Evolutionary conservation across 2,888 invertebrate species (phyloP).

Genomic region (Folsomia candida): DNA sequence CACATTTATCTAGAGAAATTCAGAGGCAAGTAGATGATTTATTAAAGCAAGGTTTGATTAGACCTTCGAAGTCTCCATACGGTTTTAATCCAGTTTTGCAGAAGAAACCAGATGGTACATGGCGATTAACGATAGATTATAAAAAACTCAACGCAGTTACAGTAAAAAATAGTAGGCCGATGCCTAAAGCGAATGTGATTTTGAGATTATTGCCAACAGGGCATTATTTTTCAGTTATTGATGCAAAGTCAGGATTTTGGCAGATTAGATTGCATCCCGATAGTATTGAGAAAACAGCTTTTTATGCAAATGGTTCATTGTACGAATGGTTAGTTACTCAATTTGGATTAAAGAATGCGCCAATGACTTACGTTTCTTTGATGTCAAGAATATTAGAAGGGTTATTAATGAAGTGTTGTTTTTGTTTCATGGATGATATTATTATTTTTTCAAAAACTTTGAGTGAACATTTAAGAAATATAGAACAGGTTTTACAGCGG

Average conservation of each 20-base stretch:
- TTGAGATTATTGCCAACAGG: slow-evolving; percentile 12
- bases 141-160: slow-evolving; percentile 17
- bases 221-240: slow-evolving; percentile 24
- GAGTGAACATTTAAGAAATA: slow-evolving; percentile 19
- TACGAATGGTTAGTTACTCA: slow-evolving; percentile 28
- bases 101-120: slow-evolving; percentile 16
- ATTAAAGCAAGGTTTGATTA: slow-evolving; percentile 13
- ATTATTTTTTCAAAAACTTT: slow-evolving; percentile 19
- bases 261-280: slow-evolving; percentile 33
- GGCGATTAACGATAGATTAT: slow-evolving; percentile 26
- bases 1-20: slow-evolving; percentile 8
- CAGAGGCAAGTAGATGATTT: slow-evolving; percentile 14
- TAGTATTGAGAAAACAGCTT: slow-evolving; percentile 35
- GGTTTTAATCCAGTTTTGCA: slow-evolving; percentile 17
- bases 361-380: too few species aligned
- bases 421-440: slow-evolving; percentile 32
- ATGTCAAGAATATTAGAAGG: slow-evolving; percentile 29
- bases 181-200: slow-evolving; percentile 16
- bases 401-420: not conserved
- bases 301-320: slow-evolving; percentile 28
- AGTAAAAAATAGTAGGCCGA: slow-evolving; percentile 14
- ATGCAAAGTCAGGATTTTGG: slow-evolving; percentile 38
- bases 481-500: slow-evolving; percentile 17
- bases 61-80: slow-evolving; percentile 17
- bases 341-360: slow-evolving; percentile 35